These are phyloP conservation scores for Phoenoteleia sp. DNA, from an alignment of 2,888 invertebrate species.

Conservation along the genomic window DNA sequence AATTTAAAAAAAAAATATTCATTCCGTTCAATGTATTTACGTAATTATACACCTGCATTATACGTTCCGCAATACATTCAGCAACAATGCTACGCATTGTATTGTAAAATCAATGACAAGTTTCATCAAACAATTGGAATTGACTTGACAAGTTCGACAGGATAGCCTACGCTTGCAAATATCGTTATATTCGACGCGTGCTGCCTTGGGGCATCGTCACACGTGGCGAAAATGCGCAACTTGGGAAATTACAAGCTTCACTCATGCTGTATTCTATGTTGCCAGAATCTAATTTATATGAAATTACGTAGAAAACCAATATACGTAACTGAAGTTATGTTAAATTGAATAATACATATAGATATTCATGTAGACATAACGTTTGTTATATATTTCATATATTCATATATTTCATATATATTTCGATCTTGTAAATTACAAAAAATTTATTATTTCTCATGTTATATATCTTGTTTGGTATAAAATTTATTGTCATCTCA, in stretches of 20 bases:
- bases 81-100: background rate
- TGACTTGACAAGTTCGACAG: slow-evolving; percentile 48
- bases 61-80: background rate
- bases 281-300: slow-evolving; percentile 49
- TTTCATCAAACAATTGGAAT: slow-evolving; percentile 46
- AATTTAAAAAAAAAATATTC: too few species aligned
- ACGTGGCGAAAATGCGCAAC: slow-evolving; percentile 71
- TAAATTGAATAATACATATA: slow-evolving; percentile 35
- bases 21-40: too few species aligned
- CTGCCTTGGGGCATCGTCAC: slow-evolving; percentile 62
- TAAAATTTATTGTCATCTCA: background rate
- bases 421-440: background rate
- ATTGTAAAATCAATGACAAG: slow-evolving; percentile 60
- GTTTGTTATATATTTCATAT: background rate
- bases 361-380: background rate
- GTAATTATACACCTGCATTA: too few species aligned
- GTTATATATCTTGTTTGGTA: background rate
- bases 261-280: slow-evolving; percentile 1
- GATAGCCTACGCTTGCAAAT: slow-evolving; percentile 55
- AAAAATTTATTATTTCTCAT: background rate
- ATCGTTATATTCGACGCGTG: slow-evolving; percentile 59
- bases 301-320: slow-evolving; percentile 50
- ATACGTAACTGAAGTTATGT: slow-evolving; percentile 33
- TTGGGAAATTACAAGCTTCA: slow-evolving; percentile 69
- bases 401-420: background rate